Base-by-base conservation (phyloP, 1,140 invertebrate species). In the Drosophila athabasca region DNA sequence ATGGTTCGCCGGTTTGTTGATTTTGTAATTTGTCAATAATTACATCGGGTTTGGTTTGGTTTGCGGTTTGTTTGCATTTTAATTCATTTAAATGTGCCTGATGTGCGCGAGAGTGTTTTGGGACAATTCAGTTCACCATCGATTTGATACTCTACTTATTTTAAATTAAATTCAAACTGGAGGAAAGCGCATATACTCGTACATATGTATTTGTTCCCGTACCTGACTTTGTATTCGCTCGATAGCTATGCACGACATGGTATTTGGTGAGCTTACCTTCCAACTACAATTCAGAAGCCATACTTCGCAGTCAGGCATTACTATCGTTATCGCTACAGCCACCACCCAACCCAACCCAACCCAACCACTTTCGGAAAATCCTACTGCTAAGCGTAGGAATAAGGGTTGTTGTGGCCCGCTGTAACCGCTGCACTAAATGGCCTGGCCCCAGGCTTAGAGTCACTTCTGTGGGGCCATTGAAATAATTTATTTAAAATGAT, bases 1-100 rank as follows among this genome's bases (percentile, higher is more conserved):
- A 62, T 55, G 73, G 76, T 68, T 79, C 67, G 53, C 67, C 62
- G 73, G 76, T 76, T 79, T 79, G 76, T 79, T 79, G 76, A 79
- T 79, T 79, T 79, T 79, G 68, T 76, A 79, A 79, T 79, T 79
- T 79, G 76, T 76, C 76, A 79, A 79, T 79, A 79, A 79, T 79
- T 79, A 76, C 73, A 76, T 67, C 55, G 58, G 55, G 58, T 60
- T 54, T 46, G 73, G 73, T 67, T 68, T 68, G 73, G 73, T 67
- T 68, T 68, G 76, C 43, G 73, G 76, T 76, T 66, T 79, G 62
- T 72, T 79, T 72, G 62, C 54, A 43, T 72, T 71, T 61, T 71
- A 75, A 75, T 58, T 43, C 48, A 52, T 51, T 70, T 31, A 57
- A 70, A 53, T 66, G 44, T 44, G 15, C n/a, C 43, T 6, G 49